Conservation (phyloP, 2,113 vertebrate species). For the Vombatus ursinus region DNA sequence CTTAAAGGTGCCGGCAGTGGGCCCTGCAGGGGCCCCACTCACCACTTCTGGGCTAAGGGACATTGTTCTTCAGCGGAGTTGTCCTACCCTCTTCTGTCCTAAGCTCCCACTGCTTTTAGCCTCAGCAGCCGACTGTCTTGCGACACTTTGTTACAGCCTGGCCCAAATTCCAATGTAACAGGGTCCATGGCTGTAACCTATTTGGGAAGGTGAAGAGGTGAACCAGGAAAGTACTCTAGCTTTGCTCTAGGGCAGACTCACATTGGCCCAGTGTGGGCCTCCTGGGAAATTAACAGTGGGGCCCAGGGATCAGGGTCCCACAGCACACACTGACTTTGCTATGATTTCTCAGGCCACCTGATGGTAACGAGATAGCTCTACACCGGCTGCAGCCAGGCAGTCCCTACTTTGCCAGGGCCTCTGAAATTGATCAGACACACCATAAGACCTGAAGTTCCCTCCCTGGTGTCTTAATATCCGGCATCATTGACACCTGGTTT, state of each 20-base stretch:
- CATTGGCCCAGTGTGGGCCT: background rate
- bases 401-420: constrained; percentile 59
- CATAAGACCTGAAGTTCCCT: constrained; percentile 75
- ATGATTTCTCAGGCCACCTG: background rate
- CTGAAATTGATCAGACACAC: constrained; percentile 50
- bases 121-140: constrained; percentile 76
- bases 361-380: background rate
- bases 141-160: constrained; percentile 75
- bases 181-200: background rate
- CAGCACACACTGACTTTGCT: background rate
- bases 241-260: background rate
- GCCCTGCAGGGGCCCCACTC: constrained; percentile 82
- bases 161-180: constrained; percentile 38
- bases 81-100: constrained; percentile 75
- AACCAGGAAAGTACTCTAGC: background rate
- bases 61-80: constrained; percentile 81
- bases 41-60: constrained; percentile 74
- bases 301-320: background rate
- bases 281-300: background rate
- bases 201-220: background rate
- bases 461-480: constrained; percentile 80
- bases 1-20: constrained; percentile 82
- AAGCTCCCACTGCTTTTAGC: constrained; percentile 81
- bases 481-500: constrained; percentile 78
- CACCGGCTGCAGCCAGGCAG: background rate